A percentile compares a stretch with the other conserved stretches of the same genome.
phyloP scores from a whole-genome alignment of 2,888 invertebrate genomes.

The Eulithis testata region DNA sequence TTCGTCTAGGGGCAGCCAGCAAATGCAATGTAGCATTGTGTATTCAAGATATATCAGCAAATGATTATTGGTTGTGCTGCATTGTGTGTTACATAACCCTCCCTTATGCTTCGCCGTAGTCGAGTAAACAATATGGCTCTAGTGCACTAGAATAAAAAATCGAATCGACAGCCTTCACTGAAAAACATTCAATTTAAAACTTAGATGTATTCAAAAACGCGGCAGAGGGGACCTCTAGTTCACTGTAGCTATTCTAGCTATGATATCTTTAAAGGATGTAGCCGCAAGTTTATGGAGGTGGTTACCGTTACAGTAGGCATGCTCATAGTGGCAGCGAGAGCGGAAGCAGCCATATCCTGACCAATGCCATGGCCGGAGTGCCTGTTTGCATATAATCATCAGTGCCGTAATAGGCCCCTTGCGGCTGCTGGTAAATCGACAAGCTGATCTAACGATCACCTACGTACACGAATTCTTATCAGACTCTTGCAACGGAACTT shows the following conservation, averaged over 20 bases:
- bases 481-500: neutral
- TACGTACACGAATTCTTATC: slow-evolving; percentile 14
- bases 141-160: too few species aligned
- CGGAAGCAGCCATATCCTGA: slow-evolving; percentile 80
- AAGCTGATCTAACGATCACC: slow-evolving; percentile 36
- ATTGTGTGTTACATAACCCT: too few species aligned
- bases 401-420: slow-evolving; percentile 54
- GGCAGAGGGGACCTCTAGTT: neutral
- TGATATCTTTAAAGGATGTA: slow-evolving; percentile 10
- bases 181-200: too few species aligned
- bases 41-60: too few species aligned
- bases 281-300: slow-evolving; percentile 21
- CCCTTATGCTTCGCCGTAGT: too few species aligned
- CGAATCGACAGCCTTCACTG: too few species aligned
- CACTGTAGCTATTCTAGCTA: neutral
- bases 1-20: too few species aligned
- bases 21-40: too few species aligned
- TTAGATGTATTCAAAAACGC: neutral
- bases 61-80: too few species aligned
- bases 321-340: slow-evolving; percentile 54
- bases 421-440: slow-evolving; percentile 46
- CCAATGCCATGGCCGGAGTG: slow-evolving; percentile 54
- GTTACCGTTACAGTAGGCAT: slow-evolving; percentile 64
- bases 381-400: slow-evolving; percentile 63
- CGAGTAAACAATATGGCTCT: too few species aligned